phyloP scores from a whole-genome alignment of 2,113 vertebrate genomes.

The Cyphomyrus plagiostoma region DNA sequence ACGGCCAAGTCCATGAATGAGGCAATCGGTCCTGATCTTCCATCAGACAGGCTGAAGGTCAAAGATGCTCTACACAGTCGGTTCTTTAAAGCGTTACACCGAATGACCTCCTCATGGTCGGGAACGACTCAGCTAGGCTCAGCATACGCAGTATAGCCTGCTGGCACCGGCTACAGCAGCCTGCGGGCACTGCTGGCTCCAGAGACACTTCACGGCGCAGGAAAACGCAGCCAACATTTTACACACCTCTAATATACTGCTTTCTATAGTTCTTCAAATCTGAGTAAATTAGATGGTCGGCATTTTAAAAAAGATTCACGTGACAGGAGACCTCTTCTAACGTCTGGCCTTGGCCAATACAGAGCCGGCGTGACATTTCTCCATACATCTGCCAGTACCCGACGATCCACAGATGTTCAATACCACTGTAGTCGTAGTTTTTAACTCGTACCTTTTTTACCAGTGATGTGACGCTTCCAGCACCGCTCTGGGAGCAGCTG shows the following conservation, averaged over 20 bases:
- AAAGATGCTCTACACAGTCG: not conserved
- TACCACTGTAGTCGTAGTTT: not conserved
- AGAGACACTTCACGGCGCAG: not conserved
- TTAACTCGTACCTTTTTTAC: constrained; percentile 49
- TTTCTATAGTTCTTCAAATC: not conserved
- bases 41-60: not conserved
- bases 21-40: not conserved
- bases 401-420: not conserved
- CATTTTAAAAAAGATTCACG: not conserved
- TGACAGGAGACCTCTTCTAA: not conserved
- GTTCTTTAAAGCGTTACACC: not conserved
- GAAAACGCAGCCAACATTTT: not conserved
- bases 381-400: not conserved
- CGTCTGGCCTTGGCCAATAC: not conserved
- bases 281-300: not conserved
- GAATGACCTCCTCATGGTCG: not conserved
- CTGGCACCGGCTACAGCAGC: not conserved
- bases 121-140: not conserved
- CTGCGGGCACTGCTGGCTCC: not conserved
- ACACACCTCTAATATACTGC: not conserved
- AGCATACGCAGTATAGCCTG: not conserved
- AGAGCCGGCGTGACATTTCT: not conserved
- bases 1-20: not conserved
- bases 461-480: constrained; percentile 41
- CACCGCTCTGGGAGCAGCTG: constrained; percentile 24